phyloP scores from a whole-genome alignment of 1,140 invertebrate genomes.

The Rhopalosiphum padi region DNA sequence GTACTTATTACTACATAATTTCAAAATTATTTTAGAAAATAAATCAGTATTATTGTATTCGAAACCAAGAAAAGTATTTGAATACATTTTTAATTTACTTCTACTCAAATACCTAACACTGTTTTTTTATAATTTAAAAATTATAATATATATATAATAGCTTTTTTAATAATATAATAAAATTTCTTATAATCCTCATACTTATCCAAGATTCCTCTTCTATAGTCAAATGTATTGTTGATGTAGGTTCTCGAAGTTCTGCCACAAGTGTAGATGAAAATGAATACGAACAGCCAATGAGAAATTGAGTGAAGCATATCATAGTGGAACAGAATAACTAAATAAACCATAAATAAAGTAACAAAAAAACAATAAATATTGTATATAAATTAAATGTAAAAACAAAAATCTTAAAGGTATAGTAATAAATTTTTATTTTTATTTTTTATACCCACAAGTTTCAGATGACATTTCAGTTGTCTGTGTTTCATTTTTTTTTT shows the following conservation, averaged over 20 bases:
- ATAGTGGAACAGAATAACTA: neutral
- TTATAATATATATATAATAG: neutral
- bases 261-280: neutral
- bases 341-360: neutral
- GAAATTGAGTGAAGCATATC: neutral
- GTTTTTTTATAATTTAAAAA: neutral
- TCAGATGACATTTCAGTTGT: neutral
- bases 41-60: neutral
- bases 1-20: neutral
- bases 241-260: neutral
- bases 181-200: neutral
- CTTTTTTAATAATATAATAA: neutral
- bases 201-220: conserved; percentile 35
- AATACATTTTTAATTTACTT: neutral
- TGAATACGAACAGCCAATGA: neutral
- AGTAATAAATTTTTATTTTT: neutral
- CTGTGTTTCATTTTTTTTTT: neutral
- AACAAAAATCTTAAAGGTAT: neutral
- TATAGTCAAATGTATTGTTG: neutral
- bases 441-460: neutral
- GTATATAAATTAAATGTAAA: neutral
- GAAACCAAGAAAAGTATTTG: neutral
- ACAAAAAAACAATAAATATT: neutral
- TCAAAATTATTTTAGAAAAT: neutral
- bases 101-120: neutral